Percentiles rank a stretch among this genome's conserved stretches.
These are phyloP conservation scores for Microtus richardsoni DNA, from an alignment of 2,113 vertebrate genomes.

Conservation along the genomic window DNA sequence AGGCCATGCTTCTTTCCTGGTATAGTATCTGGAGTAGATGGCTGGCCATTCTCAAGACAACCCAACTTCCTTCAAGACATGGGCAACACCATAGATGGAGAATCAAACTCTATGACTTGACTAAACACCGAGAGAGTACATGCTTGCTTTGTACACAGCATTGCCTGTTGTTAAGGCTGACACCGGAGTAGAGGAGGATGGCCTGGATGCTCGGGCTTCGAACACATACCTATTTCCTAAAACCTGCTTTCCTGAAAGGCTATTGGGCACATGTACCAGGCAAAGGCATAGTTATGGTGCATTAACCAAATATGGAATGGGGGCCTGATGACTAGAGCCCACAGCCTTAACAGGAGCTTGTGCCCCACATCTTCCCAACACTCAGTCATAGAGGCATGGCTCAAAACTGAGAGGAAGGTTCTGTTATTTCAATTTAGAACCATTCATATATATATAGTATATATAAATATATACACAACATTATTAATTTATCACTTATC, in stretches of 20 bases:
- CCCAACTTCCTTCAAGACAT: background rate
- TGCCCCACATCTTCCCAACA: background rate
- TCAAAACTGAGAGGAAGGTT: background rate
- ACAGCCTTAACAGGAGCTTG: background rate
- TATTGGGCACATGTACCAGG: background rate
- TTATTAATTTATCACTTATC: background rate
- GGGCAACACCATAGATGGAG: background rate
- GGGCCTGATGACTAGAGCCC: background rate
- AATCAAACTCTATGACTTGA: conserved; percentile 38
- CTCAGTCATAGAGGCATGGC: background rate
- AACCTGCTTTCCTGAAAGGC: background rate
- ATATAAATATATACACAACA: background rate
- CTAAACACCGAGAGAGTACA: conserved; percentile 36
- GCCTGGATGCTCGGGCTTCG: background rate
- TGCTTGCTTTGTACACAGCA: background rate
- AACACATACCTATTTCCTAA: background rate
- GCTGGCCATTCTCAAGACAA: conserved; percentile 49
- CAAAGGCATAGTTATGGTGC: background rate
- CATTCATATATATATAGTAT: background rate
- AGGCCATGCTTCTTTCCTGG: background rate
- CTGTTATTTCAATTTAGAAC: background rate
- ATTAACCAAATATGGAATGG: background rate
- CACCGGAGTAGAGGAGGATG: background rate
- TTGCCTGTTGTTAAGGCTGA: conserved; percentile 49
- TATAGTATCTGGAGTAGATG: background rate